Conservation (phyloP, 2,113 vertebrate genomes). For the Noturus placidus region DNA sequence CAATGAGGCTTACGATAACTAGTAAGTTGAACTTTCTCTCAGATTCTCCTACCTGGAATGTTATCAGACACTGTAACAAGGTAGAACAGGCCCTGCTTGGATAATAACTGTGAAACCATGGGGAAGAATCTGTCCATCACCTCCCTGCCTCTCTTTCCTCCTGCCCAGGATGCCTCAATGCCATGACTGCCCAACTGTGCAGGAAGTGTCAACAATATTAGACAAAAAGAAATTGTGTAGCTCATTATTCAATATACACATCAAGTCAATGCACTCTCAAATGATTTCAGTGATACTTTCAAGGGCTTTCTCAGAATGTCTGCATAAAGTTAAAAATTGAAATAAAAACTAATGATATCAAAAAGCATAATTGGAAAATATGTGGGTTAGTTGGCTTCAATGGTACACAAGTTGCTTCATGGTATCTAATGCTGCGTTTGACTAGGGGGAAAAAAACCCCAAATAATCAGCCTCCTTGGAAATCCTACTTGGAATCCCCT, state of each 20-base stretch:
- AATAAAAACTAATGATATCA: neutral
- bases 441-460: neutral
- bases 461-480: neutral
- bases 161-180: slow-evolving; percentile 91
- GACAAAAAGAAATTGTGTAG: neutral
- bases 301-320: neutral
- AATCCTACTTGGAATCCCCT: neutral
- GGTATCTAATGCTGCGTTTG: neutral
- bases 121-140: slow-evolving; percentile 89
- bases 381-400: neutral
- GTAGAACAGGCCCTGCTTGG: slow-evolving; percentile 83
- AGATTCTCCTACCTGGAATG: slow-evolving; percentile 78
- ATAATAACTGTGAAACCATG: slow-evolving; percentile 79
- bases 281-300: neutral
- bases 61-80: slow-evolving; percentile 88
- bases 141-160: slow-evolving; percentile 84
- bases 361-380: neutral
- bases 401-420: neutral
- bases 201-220: neutral
- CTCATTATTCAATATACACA: neutral
- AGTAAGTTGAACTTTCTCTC: neutral
- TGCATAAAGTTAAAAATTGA: neutral
- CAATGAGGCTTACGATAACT: neutral
- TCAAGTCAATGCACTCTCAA: neutral
- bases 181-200: slow-evolving; percentile 81